Evolutionary conservation across 2,888 invertebrate species (phyloP).

Genomic region (Tromatobia lineatoria): DNA sequence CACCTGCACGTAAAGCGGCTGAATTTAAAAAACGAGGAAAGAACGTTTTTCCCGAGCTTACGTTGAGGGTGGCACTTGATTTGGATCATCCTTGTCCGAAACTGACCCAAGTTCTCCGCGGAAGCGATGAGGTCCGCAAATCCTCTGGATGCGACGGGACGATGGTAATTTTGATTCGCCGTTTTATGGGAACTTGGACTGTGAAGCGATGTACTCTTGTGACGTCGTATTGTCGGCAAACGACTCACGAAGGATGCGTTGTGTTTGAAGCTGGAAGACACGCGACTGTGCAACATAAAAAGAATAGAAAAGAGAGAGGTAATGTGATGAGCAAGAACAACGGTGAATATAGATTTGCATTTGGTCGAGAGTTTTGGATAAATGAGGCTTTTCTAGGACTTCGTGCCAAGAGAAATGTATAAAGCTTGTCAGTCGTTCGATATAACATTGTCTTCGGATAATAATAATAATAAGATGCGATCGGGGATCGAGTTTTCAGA

Average conservation of each 20-base stretch:
- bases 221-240: constrained; percentile 94
- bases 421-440: too few species aligned
- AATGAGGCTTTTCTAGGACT: too few species aligned
- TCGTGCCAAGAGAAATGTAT: too few species aligned
- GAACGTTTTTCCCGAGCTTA: background rate
- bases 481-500: too few species aligned
- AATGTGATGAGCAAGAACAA: background rate
- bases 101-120: constrained; percentile 91
- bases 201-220: constrained; percentile 92
- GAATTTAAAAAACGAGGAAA: constrained; percentile 43
- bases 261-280: constrained; percentile 95
- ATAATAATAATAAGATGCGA: too few species aligned
- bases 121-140: constrained; percentile 91
- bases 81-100: constrained; percentile 3
- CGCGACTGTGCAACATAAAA: constrained; percentile 87
- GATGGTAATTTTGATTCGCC: constrained; percentile 86
- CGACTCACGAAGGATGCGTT: constrained; percentile 97
- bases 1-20: constrained; percentile 66
- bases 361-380: background rate
- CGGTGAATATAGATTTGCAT: background rate
- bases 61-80: constrained; percentile 8
- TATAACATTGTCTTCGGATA: too few species aligned
- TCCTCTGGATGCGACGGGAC: constrained; percentile 86
- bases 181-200: constrained; percentile 89
- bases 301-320: constrained; percentile 35